phyloP scores from a whole-genome alignment of 2,888 invertebrate species.

The Catocala fraxini region DNA sequence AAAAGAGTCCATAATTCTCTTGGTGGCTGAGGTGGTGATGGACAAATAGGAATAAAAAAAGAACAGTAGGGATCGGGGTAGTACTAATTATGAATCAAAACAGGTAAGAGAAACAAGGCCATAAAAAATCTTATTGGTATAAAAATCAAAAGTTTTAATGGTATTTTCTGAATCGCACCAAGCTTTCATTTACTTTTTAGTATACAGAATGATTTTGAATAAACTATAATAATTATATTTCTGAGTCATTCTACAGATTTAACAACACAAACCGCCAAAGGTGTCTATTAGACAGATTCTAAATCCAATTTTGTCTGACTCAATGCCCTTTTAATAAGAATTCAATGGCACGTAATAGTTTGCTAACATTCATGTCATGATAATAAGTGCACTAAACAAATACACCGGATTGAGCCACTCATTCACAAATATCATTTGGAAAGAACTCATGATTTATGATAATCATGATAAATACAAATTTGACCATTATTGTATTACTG shows the following conservation, averaged over 20 bases:
- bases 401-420: slow-evolving; percentile 48
- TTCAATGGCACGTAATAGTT: slow-evolving; percentile 79
- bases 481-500: slow-evolving; percentile 69
- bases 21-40: no score
- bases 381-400: slow-evolving; percentile 55
- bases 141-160: slow-evolving; percentile 88
- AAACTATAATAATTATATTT: slow-evolving; percentile 80
- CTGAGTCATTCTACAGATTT: slow-evolving; percentile 74
- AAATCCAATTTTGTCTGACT: slow-evolving; percentile 85
- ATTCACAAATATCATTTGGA: slow-evolving; percentile 53
- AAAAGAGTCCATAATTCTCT: no score
- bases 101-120: slow-evolving; percentile 36
- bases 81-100: slow-evolving; percentile 3
- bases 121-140: slow-evolving; percentile 84
- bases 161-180: slow-evolving; percentile 88
- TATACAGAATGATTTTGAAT: slow-evolving; percentile 86
- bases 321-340: slow-evolving; percentile 66
- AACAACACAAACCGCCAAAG: slow-evolving; percentile 73
- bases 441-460: slow-evolving; percentile 60
- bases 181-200: slow-evolving; percentile 87
- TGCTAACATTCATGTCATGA: slow-evolving; percentile 51
- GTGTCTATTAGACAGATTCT: slow-evolving; percentile 74
- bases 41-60: not conserved
- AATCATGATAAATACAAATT: slow-evolving; percentile 67
- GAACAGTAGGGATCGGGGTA: not conserved